Evolutionary conservation across 2,113 vertebrate species (phyloP).

Genomic region (Menura novaehollandiae): DNA sequence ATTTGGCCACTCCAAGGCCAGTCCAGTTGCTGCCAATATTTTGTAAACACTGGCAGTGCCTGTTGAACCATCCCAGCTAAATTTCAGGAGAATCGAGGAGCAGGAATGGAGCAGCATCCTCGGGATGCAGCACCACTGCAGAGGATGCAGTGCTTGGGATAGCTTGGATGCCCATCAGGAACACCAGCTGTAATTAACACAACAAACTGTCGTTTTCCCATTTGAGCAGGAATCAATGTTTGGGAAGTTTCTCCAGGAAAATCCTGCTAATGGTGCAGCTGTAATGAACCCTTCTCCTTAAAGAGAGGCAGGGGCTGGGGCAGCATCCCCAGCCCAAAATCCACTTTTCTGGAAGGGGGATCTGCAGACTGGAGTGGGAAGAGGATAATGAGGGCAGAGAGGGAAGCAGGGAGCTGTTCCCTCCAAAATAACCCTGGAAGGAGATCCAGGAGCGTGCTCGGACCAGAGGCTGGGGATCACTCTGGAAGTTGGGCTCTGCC

Average conservation of each 20-base stretch:
- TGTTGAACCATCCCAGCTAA: not conserved
- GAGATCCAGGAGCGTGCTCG: not conserved
- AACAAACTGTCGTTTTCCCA: not conserved
- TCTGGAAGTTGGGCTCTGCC: not conserved
- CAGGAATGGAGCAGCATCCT: not conserved
- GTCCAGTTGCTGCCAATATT: not conserved
- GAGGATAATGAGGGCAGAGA: not conserved
- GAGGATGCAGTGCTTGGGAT: not conserved
- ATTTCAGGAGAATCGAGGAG: fast-evolving
- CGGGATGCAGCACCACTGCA: not conserved
- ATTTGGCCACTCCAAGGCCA: not conserved
- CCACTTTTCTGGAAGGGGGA: not conserved
- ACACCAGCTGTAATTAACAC: not conserved
- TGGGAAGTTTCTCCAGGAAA: not conserved
- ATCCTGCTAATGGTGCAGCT: not conserved
- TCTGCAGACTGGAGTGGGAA: not conserved
- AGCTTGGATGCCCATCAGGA: not conserved
- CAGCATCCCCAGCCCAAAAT: not conserved
- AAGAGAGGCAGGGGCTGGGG: not conserved
- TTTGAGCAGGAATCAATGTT: not conserved
- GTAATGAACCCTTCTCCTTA: not conserved
- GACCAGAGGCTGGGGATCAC: not conserved
- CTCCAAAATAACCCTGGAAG: not conserved
- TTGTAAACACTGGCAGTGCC: not conserved
- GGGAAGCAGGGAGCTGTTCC: not conserved